Percentiles rank a stretch among this genome's conserved stretches.
Evolutionary conservation across 2,797 vertebrate species (phyloP).

Genomic region (Eulemur rubriventer): DNA sequence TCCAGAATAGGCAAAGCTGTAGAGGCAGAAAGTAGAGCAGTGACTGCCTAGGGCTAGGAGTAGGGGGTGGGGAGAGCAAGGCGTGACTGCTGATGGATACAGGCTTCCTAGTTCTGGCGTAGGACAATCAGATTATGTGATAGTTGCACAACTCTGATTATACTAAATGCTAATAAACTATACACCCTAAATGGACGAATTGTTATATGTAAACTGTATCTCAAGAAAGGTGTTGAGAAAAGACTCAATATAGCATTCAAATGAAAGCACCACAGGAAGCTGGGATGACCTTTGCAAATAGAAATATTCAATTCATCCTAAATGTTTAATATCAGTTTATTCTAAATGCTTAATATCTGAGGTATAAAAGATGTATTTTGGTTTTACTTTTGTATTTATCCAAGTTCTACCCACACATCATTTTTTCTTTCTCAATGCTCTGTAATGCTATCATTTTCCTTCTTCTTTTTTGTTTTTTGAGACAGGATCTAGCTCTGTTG

Average conservation of each 20-base stretch:
- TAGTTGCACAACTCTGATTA: not conserved
- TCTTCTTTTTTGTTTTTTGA: not conserved
- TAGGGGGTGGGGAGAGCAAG: not conserved
- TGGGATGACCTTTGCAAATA: not conserved
- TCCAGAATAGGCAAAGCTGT: not conserved
- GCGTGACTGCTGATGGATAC: not conserved
- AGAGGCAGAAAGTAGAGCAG: not conserved
- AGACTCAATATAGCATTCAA: not conserved
- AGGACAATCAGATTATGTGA: not conserved
- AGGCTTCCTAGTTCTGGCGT: not conserved
- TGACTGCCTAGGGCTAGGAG: not conserved
- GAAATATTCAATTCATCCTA: not conserved
- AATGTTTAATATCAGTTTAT: not conserved
- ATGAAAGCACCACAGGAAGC: not conserved
- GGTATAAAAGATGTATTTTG: not conserved
- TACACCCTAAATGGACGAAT: not conserved
- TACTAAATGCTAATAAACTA: not conserved
- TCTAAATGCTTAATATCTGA: not conserved
- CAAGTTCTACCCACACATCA: not conserved
- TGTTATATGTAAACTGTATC: not conserved
- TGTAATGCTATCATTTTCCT: not conserved
- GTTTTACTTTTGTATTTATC: not conserved
- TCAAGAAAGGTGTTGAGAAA: not conserved
- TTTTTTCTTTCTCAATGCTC: not conserved
- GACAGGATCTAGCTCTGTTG: too few relatives aligned